phyloP scores from a whole-genome alignment of 2,113 vertebrate species.

The Sturnira hondurensis region DNA sequence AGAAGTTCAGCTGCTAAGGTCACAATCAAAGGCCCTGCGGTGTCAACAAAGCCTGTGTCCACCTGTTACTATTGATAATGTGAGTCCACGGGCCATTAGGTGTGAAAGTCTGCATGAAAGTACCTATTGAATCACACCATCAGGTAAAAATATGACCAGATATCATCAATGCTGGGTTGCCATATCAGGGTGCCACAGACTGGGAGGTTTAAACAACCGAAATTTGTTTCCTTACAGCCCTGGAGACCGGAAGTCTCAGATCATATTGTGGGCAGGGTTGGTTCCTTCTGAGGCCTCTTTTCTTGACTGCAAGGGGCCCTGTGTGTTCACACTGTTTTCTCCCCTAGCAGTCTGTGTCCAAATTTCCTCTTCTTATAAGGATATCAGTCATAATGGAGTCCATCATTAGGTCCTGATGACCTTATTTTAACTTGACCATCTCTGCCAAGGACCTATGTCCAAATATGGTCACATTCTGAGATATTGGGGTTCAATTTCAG shows the following conservation, averaged over 20 bases:
- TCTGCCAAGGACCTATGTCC: neutral
- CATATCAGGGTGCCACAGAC: neutral
- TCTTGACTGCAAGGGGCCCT: neutral
- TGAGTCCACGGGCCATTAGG: neutral
- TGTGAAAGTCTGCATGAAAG: neutral
- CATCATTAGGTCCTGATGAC: neutral
- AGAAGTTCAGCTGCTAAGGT: neutral
- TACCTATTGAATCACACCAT: neutral
- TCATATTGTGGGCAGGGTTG: neutral
- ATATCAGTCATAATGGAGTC: neutral
- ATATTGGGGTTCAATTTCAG: neutral
- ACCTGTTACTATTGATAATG: neutral
- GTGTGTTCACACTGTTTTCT: neutral
- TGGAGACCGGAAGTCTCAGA: neutral
- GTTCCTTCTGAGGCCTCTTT: neutral
- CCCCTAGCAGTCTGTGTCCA: neutral
- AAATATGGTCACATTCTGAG: neutral
- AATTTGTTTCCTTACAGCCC: rapidly evolving
- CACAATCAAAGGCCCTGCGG: neutral
- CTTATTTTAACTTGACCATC: neutral
- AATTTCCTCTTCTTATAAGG: neutral
- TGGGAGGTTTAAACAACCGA: neutral
- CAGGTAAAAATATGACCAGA: neutral
- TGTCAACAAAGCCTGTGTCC: neutral
- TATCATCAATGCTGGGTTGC: neutral